A percentile compares a stretch with the other conserved stretches of the same genome.
Conservation (phyloP, 2,797 vertebrate genomes). For the Furcifer pardalis region DNA sequence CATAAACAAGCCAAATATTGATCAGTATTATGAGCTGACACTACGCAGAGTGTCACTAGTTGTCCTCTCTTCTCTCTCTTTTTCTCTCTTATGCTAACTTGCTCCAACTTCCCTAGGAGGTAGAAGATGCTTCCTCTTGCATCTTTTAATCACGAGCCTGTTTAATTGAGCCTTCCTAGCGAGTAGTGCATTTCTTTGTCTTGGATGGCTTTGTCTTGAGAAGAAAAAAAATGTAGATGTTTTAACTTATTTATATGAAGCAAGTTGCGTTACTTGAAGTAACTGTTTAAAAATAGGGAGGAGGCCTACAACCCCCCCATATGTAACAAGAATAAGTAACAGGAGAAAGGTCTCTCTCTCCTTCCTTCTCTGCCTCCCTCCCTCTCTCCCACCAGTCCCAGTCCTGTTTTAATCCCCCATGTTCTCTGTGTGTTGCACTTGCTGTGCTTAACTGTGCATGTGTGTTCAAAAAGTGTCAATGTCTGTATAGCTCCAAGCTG, state of each 20-base stretch:
- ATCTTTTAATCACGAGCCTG: constrained; percentile 85
- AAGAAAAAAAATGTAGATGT: constrained; percentile 83
- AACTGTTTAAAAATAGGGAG: constrained; percentile 79
- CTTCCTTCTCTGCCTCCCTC: not conserved
- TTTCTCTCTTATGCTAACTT: constrained; percentile 82
- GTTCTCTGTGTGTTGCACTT: constrained; percentile 88
- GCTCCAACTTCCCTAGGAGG: constrained; percentile 84
- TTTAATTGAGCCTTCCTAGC: constrained; percentile 83
- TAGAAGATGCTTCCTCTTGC: constrained; percentile 80
- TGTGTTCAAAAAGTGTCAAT: constrained; percentile 84
- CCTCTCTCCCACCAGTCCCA: constrained; percentile 49
- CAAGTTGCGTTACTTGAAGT: constrained; percentile 88
- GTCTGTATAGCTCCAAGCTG: constrained; percentile 91
- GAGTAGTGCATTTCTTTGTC: constrained; percentile 92
- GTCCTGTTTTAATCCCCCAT: constrained; percentile 81
- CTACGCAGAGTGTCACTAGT: constrained; percentile 78
- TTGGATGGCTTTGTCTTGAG: constrained; percentile 89
- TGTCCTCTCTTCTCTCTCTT: not conserved
- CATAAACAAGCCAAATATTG: constrained; percentile 74
- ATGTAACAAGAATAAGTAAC: constrained; percentile 50
- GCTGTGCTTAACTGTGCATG: constrained; percentile 85
- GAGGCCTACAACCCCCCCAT: constrained; percentile 36
- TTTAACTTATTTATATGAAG: constrained; percentile 95
- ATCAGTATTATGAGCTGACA: constrained; percentile 82
- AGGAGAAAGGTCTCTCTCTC: constrained; percentile 30